Conservation (phyloP, 2,888 invertebrate genomes). For the Arctia plantaginis region DNA sequence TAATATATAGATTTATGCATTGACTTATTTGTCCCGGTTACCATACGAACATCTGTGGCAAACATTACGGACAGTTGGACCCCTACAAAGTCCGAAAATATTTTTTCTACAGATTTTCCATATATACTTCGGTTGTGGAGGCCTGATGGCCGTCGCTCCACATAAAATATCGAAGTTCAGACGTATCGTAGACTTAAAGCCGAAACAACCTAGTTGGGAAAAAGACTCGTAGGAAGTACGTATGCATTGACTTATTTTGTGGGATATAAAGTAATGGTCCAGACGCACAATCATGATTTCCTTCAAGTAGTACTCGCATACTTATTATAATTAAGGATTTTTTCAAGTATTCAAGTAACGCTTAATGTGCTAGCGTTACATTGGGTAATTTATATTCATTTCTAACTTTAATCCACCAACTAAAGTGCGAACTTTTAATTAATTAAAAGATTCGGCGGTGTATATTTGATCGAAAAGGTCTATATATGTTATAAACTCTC, state of each 20-base stretch:
- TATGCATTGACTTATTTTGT: background rate
- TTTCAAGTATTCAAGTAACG: background rate
- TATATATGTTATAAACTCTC: conserved; percentile 42
- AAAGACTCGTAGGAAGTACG: no score
- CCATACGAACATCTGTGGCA: no score
- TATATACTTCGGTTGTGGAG: no score
- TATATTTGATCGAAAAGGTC: conserved; percentile 8
- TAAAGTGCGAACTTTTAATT: background rate
- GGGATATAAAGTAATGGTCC: background rate
- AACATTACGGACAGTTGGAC: no score
- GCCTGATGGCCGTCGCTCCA: no score
- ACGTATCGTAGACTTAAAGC: no score
- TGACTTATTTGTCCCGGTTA: no score
- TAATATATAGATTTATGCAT: no score
- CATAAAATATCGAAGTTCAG: no score
- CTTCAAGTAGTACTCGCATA: background rate
- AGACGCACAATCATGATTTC: background rate
- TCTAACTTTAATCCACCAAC: background rate
- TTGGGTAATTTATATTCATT: background rate
- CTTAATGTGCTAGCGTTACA: background rate
- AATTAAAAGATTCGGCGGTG: conserved; percentile 14
- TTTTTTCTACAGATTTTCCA: no score
- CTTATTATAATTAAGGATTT: background rate
- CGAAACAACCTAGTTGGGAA: no score
- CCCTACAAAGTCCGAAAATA: no score